phyloP scores from a whole-genome alignment of 2,888 invertebrate genomes.

The Cheilosia variabilis region DNA sequence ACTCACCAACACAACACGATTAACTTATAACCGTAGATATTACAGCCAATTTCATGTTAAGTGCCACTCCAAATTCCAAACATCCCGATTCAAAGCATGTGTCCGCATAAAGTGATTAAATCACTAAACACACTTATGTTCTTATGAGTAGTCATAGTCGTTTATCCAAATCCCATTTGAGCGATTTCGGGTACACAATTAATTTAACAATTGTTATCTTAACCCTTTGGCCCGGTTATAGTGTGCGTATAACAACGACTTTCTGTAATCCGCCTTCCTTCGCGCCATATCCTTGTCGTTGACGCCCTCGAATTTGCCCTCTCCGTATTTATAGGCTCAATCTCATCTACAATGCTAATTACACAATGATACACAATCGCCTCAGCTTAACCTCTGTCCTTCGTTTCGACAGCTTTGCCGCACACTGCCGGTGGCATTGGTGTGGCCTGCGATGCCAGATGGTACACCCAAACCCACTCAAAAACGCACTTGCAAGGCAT shows the following conservation, averaged over 20 bases:
- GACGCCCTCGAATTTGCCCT: conserved; percentile 27
- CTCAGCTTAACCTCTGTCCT: conserved; percentile 27
- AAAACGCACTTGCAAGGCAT: conserved; percentile 62
- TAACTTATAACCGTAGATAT: not conserved
- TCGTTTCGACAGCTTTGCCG: conserved; percentile 23
- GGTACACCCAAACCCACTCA: not conserved
- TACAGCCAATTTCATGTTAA: conserved; percentile 11
- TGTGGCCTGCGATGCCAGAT: conserved; percentile 7
- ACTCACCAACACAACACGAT: not conserved
- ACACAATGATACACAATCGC: conserved; percentile 52
- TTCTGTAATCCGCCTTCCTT: conserved; percentile 47
- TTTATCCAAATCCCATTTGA: conserved; percentile 62
- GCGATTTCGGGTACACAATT: conserved; percentile 47
- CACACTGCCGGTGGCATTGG: conserved; percentile 17
- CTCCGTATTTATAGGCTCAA: conserved; percentile 34
- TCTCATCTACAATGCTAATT: conserved; percentile 71
- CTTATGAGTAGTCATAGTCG: conserved; percentile 36
- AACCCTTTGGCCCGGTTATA: conserved; percentile 42
- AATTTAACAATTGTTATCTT: conserved; percentile 66
- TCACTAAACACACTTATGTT: conserved; percentile 34
- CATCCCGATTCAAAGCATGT: conserved; percentile 4
- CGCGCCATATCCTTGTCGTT: conserved; percentile 2
- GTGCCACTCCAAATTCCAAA: conserved; percentile 2
- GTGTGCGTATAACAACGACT: conserved; percentile 37
- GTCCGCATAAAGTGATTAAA: conserved; percentile 28